phyloP scores from a whole-genome alignment of 2,888 invertebrate species.

The Serripes groenlandicus region DNA sequence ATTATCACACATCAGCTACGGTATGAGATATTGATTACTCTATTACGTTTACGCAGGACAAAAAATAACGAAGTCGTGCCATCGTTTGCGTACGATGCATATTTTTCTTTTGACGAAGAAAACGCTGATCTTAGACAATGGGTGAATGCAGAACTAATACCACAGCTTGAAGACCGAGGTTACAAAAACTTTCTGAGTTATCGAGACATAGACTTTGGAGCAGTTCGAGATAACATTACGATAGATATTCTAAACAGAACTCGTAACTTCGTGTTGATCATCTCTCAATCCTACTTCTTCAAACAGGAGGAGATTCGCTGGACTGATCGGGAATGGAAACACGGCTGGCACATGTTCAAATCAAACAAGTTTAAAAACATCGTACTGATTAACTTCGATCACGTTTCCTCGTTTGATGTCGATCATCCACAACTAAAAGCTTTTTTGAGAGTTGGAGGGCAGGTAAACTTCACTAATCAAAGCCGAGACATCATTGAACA shows the following conservation, averaged over 20 bases:
- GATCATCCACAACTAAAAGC: slow-evolving; percentile 31
- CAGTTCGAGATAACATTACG: slow-evolving; percentile 15
- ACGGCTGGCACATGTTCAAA: slow-evolving; percentile 34
- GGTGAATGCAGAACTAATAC: slow-evolving; percentile 22
- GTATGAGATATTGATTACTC: slow-evolving; percentile 38
- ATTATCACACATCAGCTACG: neutral
- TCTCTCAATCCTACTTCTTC: slow-evolving; percentile 35
- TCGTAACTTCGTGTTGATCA: slow-evolving; percentile 36
- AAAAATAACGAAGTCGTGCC: neutral
- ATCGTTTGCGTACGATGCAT: slow-evolving; percentile 31
- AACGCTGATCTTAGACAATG: slow-evolving; percentile 23
- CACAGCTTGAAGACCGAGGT: slow-evolving; percentile 18
- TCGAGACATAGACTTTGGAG: slow-evolving; percentile 33
- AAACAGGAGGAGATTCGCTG: slow-evolving; percentile 6
- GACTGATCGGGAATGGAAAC: slow-evolving; percentile 50
- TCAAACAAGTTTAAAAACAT: slow-evolving; percentile 26
- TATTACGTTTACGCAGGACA: neutral
- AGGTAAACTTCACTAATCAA: slow-evolving; percentile 34
- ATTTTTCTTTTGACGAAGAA: slow-evolving; percentile 41
- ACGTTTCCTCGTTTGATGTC: slow-evolving; percentile 32
- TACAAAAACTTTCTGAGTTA: slow-evolving; percentile 34
- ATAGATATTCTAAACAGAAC: slow-evolving; percentile 18
- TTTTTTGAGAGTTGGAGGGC: slow-evolving; percentile 36
- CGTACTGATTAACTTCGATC: slow-evolving; percentile 45
- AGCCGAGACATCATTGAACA: slow-evolving; percentile 26